Evolutionary conservation across 2,113 vertebrate genomes (phyloP).

Genomic region (Xenus cinereus): DNA sequence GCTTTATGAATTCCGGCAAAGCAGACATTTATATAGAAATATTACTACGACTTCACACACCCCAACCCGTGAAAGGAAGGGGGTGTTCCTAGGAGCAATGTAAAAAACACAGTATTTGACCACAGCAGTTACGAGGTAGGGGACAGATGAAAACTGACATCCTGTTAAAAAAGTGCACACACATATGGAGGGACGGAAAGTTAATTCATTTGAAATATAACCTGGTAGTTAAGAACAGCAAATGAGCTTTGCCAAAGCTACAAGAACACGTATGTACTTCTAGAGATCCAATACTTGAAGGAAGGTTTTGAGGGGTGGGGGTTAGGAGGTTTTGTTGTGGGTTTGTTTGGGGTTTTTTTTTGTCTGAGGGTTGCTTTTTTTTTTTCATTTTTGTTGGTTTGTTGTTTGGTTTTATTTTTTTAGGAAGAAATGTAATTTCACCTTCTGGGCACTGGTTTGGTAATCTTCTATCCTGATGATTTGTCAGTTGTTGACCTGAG

Average conservation of each 20-base stretch:
- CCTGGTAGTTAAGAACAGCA: background rate
- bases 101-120: background rate
- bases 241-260: background rate
- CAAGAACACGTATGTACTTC: background rate
- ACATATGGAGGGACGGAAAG: background rate
- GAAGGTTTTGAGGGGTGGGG: background rate
- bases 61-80: background rate
- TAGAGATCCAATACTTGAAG: background rate
- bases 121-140: background rate
- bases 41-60: background rate
- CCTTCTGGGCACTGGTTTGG: background rate
- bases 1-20: background rate
- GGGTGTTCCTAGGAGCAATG: background rate
- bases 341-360: background rate
- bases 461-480: background rate
- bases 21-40: background rate
- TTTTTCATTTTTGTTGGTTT: background rate
- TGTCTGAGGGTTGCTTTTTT: background rate
- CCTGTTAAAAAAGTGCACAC: constrained; percentile 7
- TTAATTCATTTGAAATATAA: background rate
- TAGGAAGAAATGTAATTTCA: background rate
- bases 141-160: constrained; percentile 19
- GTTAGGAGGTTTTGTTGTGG: background rate
- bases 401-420: background rate
- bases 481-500: background rate